Evolutionary conservation across 2,888 invertebrate genomes (phyloP).

Genomic region (Pyrrhopygopsis socrates): DNA sequence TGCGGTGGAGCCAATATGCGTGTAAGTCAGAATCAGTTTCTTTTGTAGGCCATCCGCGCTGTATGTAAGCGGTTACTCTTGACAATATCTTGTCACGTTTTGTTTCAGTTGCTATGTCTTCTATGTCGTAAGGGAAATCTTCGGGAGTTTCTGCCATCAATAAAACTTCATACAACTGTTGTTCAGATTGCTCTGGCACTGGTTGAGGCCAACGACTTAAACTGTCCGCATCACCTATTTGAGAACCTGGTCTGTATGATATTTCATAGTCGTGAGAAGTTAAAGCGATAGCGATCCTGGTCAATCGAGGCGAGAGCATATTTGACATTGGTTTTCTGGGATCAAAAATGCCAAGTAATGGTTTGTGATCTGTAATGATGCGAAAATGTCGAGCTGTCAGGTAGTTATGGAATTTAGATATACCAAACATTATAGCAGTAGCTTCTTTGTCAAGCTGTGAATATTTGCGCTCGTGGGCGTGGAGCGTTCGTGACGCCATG

Average conservation of each 20-base stretch:
- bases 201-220: conserved; percentile 77
- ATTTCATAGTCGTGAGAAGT: conserved; percentile 73
- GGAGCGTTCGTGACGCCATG: too few species aligned
- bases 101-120: conserved; percentile 54
- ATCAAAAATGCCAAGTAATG: conserved; percentile 64
- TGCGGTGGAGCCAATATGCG: conserved; percentile 43
- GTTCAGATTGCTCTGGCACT: conserved; percentile 41
- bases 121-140: conserved; percentile 42
- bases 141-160: conserved; percentile 63
- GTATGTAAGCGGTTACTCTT: conserved; percentile 14
- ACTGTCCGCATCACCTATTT: conserved; percentile 79
- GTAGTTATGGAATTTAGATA: too few species aligned
- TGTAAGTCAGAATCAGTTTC: conserved; percentile 32
- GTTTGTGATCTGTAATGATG: too few species aligned
- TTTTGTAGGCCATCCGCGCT: conserved; percentile 41
- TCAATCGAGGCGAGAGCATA: conserved; percentile 71
- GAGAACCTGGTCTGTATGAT: conserved; percentile 74
- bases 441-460: too few species aligned
- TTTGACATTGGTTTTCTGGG: conserved; percentile 69
- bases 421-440: too few species aligned
- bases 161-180: conserved; percentile 56
- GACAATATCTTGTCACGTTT: conserved; percentile 39
- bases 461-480: too few species aligned
- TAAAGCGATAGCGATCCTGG: conserved; percentile 76
- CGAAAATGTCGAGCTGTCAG: too few species aligned